Evolutionary conservation across 2,113 vertebrate species (phyloP).

Genomic region (Copsychus sechellarum): DNA sequence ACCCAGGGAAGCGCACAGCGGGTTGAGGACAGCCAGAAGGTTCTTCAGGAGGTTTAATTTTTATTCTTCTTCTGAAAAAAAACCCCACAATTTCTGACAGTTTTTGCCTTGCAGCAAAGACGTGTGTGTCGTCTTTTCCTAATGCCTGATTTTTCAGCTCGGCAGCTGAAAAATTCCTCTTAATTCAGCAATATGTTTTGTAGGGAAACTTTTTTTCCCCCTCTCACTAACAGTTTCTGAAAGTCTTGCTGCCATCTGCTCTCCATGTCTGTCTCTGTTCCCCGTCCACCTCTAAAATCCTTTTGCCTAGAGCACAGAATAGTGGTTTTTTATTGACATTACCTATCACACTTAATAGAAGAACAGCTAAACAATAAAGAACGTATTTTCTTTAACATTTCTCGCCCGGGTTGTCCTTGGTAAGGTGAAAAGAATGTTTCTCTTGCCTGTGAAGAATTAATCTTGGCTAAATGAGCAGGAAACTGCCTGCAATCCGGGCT

Average conservation of each 20-base stretch:
- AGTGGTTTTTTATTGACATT: neutral
- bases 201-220: neutral
- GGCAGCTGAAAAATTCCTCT: neutral
- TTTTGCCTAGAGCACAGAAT: neutral
- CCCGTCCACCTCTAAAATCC: neutral
- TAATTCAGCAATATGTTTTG: neutral
- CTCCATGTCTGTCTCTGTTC: neutral
- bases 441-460: neutral
- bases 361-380: neutral
- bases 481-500: neutral
- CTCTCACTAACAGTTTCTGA: neutral
- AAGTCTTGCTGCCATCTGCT: neutral
- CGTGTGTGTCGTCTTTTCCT: neutral
- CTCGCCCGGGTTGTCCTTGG: neutral
- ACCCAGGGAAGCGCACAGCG: slow-evolving; percentile 16
- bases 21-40: neutral
- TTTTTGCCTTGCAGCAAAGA: neutral
- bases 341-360: neutral
- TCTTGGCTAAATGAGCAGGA: slow-evolving; percentile 26
- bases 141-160: neutral
- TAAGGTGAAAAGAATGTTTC: neutral
- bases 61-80: neutral
- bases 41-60: neutral
- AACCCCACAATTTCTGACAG: rapidly evolving
- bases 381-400: neutral